phyloP scores from a whole-genome alignment of 2,113 vertebrate genomes.

The Ovis aries region ARS-UI_Ramb_v3.0 NC_056056.1:103871501-103872000 shows the following conservation, averaged over 20 bases:
- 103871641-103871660: conserved; percentile 6
- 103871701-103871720: not conserved
- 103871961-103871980: not conserved
- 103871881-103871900: conserved; percentile 5
- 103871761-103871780: conserved; percentile 15
- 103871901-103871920: conserved; percentile 16
- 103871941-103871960: conserved; percentile 6
- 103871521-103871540: not conserved
- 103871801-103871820: not conserved
- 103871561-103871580: not conserved
- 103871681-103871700: not conserved
- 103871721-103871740: not conserved
- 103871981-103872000: conserved; percentile 20
- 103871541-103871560: not conserved
- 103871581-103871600: not conserved
- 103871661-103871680: not conserved
- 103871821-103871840: not conserved
- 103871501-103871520: not conserved
- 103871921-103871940: not conserved
- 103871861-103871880: not conserved
- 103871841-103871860: not conserved
- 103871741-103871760: not conserved
- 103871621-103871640: not conserved
- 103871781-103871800: conserved; percentile 40
- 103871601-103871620: not conserved